Evolutionary conservation across 2,113 vertebrate species (phyloP), one percentile per base, ranked within the genome.

Genomic region (Spea multiplicata): DNA sequence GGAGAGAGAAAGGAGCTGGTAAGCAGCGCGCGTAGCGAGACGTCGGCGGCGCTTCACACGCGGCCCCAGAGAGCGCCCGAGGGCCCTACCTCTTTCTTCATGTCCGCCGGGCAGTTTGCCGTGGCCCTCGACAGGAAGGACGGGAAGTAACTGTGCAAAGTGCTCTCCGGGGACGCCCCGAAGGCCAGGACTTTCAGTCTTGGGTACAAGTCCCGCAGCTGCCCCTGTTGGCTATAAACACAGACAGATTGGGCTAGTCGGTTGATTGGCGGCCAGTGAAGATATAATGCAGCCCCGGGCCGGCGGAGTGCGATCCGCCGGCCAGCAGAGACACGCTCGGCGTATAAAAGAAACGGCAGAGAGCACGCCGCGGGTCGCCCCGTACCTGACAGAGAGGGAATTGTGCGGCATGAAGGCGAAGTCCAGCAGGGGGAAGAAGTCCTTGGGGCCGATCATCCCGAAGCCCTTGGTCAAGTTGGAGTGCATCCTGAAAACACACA

Each of bases 351-450:
- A 30, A 30, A 30, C 2, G 50, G 6, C 50, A 6, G 10, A 53
- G 10, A 53, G 1, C 50, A 3, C 50, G 50, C 50, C 1, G 50
- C 50, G 6, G 10, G 10, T 12, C 50, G 50, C 2, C 50, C 4
- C 47, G 50, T 3, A 48, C 13, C 48, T 46, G 83, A 93, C 55
- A 0, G 94, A 85, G 59, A 99, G 90, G 0, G 97, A 95, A 68
- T 98, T 98, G 90, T 96, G 98, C 69, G 97, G 97, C 96, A 97
- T 97, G 86, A 94, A 99, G 80, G 97, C 96, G 0, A 99, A 99
- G 87, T 99, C 97, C 85, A 99, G 89, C 3, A 99, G 88, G 0
- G 97, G 97, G 83, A 99, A 99, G 81, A 99, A 95, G 73, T 99
- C 97, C 14, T 98, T 77, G 30, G 96, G 96, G 14, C 97, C 96